phyloP scores from a whole-genome alignment of 2,797 vertebrate genomes.

The Enteromius fasciolatus region DNA sequence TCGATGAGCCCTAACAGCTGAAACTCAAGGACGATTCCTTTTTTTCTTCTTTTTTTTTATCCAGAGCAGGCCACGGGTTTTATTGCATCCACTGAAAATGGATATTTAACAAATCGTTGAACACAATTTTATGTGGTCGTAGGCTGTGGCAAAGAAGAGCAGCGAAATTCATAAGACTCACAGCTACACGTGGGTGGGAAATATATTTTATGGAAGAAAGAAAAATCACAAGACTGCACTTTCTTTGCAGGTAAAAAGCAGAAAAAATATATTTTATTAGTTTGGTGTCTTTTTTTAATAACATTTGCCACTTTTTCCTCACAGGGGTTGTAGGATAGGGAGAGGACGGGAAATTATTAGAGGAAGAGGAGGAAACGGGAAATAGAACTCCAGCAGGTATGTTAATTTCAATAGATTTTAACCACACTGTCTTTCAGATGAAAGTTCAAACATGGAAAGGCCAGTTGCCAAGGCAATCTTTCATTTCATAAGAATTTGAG shows the following conservation, averaged over 20 bases:
- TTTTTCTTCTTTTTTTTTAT: neutral
- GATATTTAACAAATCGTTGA: constrained; percentile 57
- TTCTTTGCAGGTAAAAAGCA: constrained; percentile 8
- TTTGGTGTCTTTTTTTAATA: constrained; percentile 13
- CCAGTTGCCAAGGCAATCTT: neutral
- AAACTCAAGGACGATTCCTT: constrained; percentile 50
- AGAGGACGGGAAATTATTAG: neutral
- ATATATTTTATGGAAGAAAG: constrained; percentile 9
- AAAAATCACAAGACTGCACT: neutral
- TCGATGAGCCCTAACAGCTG: constrained; percentile 57
- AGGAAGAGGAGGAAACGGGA: neutral
- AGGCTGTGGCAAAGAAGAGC: constrained; percentile 32
- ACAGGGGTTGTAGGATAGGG: neutral
- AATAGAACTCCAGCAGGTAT: neutral
- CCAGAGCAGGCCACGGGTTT: constrained; percentile 4
- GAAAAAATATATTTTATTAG: neutral
- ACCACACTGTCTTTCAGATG: neutral
- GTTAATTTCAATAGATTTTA: neutral
- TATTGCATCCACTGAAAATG: constrained; percentile 39
- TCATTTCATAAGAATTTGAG: neutral
- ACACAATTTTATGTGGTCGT: constrained; percentile 39
- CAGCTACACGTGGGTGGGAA: constrained; percentile 13
- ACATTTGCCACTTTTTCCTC: neutral
- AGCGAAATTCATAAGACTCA: constrained; percentile 29
- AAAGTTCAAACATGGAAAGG: neutral